A percentile compares a stretch with the other conserved stretches of the same genome.
Evolutionary conservation across 2,888 invertebrate genomes (phyloP).

Genomic region (Diplazon laetatorius): DNA sequence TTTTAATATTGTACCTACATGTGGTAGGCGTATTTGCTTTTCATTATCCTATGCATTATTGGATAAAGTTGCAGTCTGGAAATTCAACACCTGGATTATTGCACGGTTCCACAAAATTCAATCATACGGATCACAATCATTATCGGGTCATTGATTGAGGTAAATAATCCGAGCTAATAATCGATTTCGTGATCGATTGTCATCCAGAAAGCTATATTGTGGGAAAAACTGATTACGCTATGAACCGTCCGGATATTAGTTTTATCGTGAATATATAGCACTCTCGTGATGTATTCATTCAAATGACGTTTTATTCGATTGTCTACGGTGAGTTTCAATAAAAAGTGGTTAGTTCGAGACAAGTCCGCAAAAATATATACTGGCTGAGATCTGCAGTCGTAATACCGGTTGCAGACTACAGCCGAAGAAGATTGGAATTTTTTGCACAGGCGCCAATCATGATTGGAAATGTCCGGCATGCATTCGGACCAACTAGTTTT

Average conservation of each 20-base stretch:
- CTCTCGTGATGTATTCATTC: not conserved
- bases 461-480: no score
- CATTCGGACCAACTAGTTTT: no score
- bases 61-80: not conserved
- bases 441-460: no score
- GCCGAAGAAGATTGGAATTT: no score
- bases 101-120: not conserved
- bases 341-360: no score
- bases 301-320: not conserved
- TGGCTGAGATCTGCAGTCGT: no score
- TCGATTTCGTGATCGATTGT: not conserved
- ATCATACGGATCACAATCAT: not conserved
- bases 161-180: not conserved
- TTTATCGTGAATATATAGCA: not conserved
- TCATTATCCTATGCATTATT: constrained; percentile 19
- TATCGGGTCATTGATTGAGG: not conserved
- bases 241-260: not conserved
- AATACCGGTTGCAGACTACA: no score
- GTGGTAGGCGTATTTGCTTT: constrained; percentile 2
- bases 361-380: no score
- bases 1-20: not conserved
- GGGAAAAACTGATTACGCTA: not conserved
- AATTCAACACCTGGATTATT: not conserved
- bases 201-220: not conserved
- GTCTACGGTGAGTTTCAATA: no score